Evolutionary conservation across 1,140 invertebrate genomes (phyloP).

Genomic region (Papilio glaucus): DNA sequence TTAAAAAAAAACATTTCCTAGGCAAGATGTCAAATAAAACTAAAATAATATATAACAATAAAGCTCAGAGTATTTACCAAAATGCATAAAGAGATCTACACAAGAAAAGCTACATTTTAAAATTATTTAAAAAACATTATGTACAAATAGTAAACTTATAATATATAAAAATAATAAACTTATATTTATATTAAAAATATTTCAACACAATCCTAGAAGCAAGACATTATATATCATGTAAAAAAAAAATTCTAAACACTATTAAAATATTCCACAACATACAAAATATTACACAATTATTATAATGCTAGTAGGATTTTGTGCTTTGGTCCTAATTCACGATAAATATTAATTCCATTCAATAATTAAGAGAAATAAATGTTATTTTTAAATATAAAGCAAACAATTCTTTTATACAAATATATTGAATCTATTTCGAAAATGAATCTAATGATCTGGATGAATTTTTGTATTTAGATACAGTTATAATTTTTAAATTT

Average conservation of each 20-base stretch:
- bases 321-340: conserved; percentile 47
- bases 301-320: conserved; percentile 45
- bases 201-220: conserved; percentile 44
- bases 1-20: conserved; percentile 26
- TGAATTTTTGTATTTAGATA: no score
- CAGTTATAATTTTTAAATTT: no score
- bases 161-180: conserved; percentile 18
- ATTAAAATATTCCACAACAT: conserved; percentile 24
- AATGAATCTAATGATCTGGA: no score
- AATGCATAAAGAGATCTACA: conserved; percentile 68
- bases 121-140: no score
- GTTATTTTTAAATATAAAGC: no score
- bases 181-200: conserved; percentile 21
- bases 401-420: no score
- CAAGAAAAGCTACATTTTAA: conserved; percentile 35
- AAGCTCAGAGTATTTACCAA: conserved; percentile 61
- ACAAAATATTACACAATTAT: conserved; percentile 30
- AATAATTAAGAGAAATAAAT: neutral
- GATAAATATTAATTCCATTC: neutral
- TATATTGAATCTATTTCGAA: no score
- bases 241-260: neutral
- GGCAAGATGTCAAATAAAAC: conserved; percentile 39
- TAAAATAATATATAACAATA: conserved; percentile 48
- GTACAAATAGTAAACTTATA: no score
- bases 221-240: conserved; percentile 35